Evolutionary conservation across 2,888 invertebrate species (phyloP).

Genomic region (Stenotaenia linearis): DNA sequence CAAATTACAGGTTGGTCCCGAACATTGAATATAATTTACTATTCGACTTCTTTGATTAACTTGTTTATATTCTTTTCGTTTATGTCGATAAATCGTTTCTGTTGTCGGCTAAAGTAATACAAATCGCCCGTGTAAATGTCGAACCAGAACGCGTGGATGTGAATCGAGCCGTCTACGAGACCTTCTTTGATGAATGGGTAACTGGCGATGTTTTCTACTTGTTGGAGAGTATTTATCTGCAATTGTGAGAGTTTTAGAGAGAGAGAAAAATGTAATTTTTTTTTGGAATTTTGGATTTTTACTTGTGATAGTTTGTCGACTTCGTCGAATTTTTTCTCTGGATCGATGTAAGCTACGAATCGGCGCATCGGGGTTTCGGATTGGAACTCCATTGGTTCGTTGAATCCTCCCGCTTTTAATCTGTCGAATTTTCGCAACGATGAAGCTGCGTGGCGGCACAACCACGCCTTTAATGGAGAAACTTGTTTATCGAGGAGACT

Average conservation of each 20-base stretch:
- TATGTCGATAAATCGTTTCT: constrained; percentile 77
- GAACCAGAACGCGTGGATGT: constrained; percentile 94
- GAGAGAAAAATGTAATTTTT: too few species aligned
- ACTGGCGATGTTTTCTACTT: constrained; percentile 85
- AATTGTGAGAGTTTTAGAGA: constrained; percentile 42
- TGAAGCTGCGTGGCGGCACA: constrained; percentile 75
- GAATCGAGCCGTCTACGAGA: constrained; percentile 71
- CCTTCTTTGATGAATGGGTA: constrained; percentile 82
- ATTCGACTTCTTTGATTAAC: not conserved
- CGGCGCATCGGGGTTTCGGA: constrained; percentile 79
- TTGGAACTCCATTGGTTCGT: constrained; percentile 73
- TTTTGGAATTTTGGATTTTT: constrained; percentile 36
- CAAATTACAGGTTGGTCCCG: not conserved
- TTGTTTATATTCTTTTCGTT: constrained; percentile 66
- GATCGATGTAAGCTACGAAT: constrained; percentile 91
- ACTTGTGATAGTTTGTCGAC: constrained; percentile 94
- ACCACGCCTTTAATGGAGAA: constrained; percentile 85
- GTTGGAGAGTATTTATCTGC: constrained; percentile 80
- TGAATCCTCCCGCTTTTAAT: constrained; percentile 58
- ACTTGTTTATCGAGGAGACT: constrained; percentile 70
- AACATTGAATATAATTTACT: not conserved
- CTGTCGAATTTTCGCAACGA: constrained; percentile 77
- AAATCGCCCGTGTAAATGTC: constrained; percentile 96
- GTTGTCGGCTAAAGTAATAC: constrained; percentile 83
- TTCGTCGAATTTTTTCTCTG: constrained; percentile 75